These are phyloP conservation scores for Drosophila pachea DNA, from an alignment of 1,140 invertebrate species.

Conservation along the genomic window DNA sequence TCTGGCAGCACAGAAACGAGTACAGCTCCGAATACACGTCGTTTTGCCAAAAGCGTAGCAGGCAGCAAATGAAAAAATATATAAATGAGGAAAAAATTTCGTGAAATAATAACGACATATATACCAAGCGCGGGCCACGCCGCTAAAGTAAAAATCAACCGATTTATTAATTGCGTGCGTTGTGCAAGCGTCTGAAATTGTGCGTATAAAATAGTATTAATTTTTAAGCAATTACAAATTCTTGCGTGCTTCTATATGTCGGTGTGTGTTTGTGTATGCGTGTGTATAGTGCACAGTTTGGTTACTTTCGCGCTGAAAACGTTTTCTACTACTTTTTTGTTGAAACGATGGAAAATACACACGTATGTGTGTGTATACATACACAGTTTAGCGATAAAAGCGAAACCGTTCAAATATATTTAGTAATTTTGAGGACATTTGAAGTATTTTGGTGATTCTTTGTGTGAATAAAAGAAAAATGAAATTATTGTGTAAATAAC, in stretches of 20 bases:
- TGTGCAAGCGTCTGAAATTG: slow-evolving; percentile 50
- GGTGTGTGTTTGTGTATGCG: slow-evolving; percentile 38
- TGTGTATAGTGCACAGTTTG: slow-evolving; percentile 56
- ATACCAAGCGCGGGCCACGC: slow-evolving; percentile 46
- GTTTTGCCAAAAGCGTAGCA: slow-evolving; percentile 74
- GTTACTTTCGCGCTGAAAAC: slow-evolving; percentile 74
- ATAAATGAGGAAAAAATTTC: slow-evolving; percentile 71
- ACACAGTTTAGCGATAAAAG: slow-evolving; percentile 40
- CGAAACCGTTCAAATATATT: slow-evolving; percentile 36
- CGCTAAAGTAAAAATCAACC: slow-evolving; percentile 46
- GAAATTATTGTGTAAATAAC: slow-evolving; percentile 71
- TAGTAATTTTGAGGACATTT: slow-evolving; percentile 34
- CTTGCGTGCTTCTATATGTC: slow-evolving; percentile 67
- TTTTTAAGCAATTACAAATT: slow-evolving; percentile 66
- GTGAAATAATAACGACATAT: slow-evolving; percentile 64
- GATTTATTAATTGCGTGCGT: slow-evolving; percentile 43
- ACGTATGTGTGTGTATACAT: slow-evolving; percentile 7
- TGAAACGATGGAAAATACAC: slow-evolving; percentile 35
- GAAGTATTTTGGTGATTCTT: slow-evolving; percentile 12
- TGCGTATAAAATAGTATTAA: slow-evolving; percentile 64
- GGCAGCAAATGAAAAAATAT: slow-evolving; percentile 72
- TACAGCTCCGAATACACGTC: slow-evolving; percentile 76
- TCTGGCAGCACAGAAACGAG: slow-evolving; percentile 68
- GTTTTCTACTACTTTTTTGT: slow-evolving; percentile 52
- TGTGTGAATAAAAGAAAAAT: slow-evolving; percentile 31